These are phyloP conservation scores for Tiliqua scincoides DNA, from an alignment of 2,113 vertebrate genomes.

Conservation along the genomic window DNA sequence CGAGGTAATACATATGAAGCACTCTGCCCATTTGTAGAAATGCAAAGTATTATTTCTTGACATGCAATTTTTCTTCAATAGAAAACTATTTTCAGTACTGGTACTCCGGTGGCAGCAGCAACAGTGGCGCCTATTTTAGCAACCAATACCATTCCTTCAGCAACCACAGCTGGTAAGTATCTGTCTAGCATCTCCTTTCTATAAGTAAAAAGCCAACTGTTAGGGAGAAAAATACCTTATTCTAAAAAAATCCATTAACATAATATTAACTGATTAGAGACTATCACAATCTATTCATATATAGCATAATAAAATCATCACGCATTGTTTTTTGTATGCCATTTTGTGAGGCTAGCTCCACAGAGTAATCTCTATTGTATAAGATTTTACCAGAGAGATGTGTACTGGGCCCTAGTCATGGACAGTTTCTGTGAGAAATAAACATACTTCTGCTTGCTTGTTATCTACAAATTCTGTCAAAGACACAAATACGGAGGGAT, in stretches of 20 bases:
- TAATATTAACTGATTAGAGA: not conserved
- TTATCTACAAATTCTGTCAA: not conserved
- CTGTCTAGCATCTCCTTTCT: not conserved
- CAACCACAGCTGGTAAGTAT: slow-evolving; percentile 88
- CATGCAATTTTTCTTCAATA: slow-evolving; percentile 46
- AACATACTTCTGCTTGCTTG: too few relatives aligned
- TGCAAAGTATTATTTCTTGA: not conserved
- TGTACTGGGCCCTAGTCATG: not conserved
- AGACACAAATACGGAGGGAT: not conserved
- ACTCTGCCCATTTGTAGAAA: too few relatives aligned
- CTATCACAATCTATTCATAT: too few relatives aligned
- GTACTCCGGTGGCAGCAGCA: slow-evolving; percentile 94
- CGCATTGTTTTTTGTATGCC: not conserved
- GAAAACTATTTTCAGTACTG: slow-evolving; percentile 97
- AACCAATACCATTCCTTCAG: slow-evolving; percentile 92
- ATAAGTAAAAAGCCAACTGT: not conserved
- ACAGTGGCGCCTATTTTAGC: slow-evolving; percentile 97
- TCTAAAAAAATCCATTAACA: not conserved
- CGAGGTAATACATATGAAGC: too few relatives aligned
- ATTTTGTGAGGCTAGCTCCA: not conserved
- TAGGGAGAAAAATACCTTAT: not conserved
- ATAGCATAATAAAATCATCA: not conserved
- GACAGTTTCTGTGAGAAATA: not conserved
- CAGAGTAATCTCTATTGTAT: not conserved
- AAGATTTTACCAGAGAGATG: too few relatives aligned